Base-by-base conservation (phyloP, 2,113 vertebrate species). In the Ranitomeya variabilis region DNA sequence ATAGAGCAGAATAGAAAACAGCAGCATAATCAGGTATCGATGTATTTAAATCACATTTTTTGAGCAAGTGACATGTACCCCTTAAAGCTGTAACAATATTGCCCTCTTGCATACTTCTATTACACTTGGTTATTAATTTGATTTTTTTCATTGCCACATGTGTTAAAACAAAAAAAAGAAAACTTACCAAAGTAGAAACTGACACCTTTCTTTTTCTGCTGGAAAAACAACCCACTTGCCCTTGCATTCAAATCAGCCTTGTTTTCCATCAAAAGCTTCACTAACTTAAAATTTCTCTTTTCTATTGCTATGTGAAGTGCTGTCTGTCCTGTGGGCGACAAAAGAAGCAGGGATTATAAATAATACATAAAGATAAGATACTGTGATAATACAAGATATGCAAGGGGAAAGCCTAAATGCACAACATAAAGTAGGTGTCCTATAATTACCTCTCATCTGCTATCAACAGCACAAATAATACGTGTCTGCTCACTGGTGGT, bases 141-240 rank as follows among this genome's bases (percentile, higher is more conserved):
- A 80, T 80, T 57, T 26, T 26, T 59, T 18, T 14, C 51, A 51
- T 51, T 9, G 7, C 8, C 7, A 66, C 15, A 13, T 62, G 52
- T 31, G 45, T 26, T 31, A 31, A 31, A 31, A 31, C 26, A 31
- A 31, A 31, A 31, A 0, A 4, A 21, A 62, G 64, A 4, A 18
- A 60, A 78, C 96, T 94, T 93, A 99, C 98, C 98, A 85, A 99
- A 99, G 92, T 99, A 99, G 92, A 99, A 99, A 91, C 92, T 94
- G 66, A 95, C 91, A 18, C 93, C 94, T 87, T 94, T 94, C 6
- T 93, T 90, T 31, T 95, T 94, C 52, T 91, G 95, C 87, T 95
- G 96, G 93, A 99, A 99, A 94, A 99, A 99, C 45, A 87, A 93
- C 0, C 98, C 98, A 0, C 93, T 95, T 89, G 98, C 98, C 86